Evolutionary conservation across 2,113 vertebrate genomes (phyloP), one percentile per base, ranked within the genome.

Genomic region (Hystrix cristata): DNA sequence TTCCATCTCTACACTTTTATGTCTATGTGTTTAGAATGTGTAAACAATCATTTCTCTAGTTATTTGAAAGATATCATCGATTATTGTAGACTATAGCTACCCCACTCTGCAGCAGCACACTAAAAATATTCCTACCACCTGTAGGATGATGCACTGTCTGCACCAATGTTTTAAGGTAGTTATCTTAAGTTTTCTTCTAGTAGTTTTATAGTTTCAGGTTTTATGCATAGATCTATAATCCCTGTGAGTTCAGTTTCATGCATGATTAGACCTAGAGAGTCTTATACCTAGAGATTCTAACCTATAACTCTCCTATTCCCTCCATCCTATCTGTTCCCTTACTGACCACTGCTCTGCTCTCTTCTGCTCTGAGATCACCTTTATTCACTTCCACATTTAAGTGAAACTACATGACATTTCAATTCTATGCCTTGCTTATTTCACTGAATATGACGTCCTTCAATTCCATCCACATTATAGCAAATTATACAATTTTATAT

Each of bases 231-330:
- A 6, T 57, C 1, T 27, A 2, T 67, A 8, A 43, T 43, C 3
- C 34, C 71, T 60, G 74, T 87, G 14, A n/a, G 23, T 60, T 13
- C 1, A 51, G 21, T 59, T 74, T 9, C 69, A 7, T 34, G 29
- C n/a, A 14, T 60, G 11, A 10, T 87, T 31, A 71, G 38, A 87
- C 19, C 57, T 8, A n/a, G 19, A 5, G 0, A 4, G 18, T 16
- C 29, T 18, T 10, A 14, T 57, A 34, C 8, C n/a, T 46, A 14
- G 8, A 31, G 16, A 38, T 38, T n/a, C 53, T 57, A 16, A 29
- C 19, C 18, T n/a, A 1, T n/a, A 4, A 65, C 25, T 3, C 55
- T 3, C 2, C 12, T 11, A 64, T 46, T 27, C 1, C 11, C 69
- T 38, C n/a, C 7, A 25, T 14, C 16, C 11, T 48, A 48, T 38